phyloP scores from a whole-genome alignment of 2,113 vertebrate genomes.

The Holacanthus passer region DNA sequence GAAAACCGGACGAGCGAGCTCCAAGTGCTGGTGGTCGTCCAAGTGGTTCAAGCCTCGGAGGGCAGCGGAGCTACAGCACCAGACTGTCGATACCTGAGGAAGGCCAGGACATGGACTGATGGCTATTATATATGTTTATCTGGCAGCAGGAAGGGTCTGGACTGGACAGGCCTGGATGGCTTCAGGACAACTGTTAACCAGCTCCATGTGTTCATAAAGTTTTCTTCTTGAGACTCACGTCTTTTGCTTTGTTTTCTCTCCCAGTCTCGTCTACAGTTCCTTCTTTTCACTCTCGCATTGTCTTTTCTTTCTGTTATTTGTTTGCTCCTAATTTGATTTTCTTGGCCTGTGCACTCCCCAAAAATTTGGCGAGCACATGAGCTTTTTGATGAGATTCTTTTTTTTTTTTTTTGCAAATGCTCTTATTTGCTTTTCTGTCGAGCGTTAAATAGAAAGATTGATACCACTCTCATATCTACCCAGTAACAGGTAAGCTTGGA shows the following conservation, averaged over 20 bases:
- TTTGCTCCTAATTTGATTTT: conserved; percentile 22
- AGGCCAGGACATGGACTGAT: conserved; percentile 55
- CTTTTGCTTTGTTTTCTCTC: neutral
- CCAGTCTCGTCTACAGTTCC: neutral
- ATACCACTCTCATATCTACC: neutral
- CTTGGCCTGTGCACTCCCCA: neutral
- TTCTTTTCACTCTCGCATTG: neutral
- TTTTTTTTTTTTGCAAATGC: neutral
- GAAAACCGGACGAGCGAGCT: neutral
- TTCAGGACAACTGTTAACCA: conserved; percentile 48
- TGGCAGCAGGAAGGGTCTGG: conserved; percentile 50
- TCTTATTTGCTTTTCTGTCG: neutral
- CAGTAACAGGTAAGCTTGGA: neutral
- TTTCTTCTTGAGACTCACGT: neutral
- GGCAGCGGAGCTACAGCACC: conserved; percentile 5
- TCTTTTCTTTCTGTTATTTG: neutral
- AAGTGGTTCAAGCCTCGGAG: conserved; percentile 43
- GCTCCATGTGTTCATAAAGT: conserved; percentile 56
- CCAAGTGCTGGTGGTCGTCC: conserved; percentile 46
- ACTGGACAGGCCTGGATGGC: conserved; percentile 30
- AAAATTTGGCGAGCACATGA: neutral
- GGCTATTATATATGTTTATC: conserved; percentile 56
- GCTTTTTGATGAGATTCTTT: no score
- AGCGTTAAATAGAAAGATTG: neutral
- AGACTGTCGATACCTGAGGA: conserved; percentile 37